phyloP scores from a whole-genome alignment of 1,140 invertebrate genomes.

The Cataglyphis hispanica region DNA sequence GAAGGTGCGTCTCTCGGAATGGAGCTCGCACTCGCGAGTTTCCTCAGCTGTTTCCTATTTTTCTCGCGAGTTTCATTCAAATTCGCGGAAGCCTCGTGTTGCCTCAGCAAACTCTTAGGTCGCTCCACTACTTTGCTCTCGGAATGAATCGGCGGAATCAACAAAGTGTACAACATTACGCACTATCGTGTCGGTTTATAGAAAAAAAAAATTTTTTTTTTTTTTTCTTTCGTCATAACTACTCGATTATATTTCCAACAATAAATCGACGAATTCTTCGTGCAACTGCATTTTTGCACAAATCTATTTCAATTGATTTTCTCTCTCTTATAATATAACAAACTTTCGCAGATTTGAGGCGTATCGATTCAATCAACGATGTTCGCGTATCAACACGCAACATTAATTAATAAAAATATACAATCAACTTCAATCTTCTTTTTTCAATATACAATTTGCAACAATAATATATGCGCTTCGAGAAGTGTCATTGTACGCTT shows the following conservation, averaged over 20 bases:
- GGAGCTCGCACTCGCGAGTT: neutral
- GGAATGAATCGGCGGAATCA: conserved; percentile 21
- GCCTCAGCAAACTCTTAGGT: conserved; percentile 27
- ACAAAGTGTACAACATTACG: conserved; percentile 32
- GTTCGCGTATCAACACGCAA: too few species aligned
- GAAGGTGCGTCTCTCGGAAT: neutral
- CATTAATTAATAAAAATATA: too few species aligned
- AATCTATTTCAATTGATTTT: neutral
- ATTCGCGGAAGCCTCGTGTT: conserved; percentile 14
- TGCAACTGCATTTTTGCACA: neutral
- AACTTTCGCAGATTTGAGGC: neutral
- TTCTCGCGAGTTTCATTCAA: conserved; percentile 21
- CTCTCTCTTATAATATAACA: neutral
- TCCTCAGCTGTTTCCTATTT: neutral
- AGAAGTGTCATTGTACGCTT: neutral
- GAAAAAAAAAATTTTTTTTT: too few species aligned
- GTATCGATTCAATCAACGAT: too few species aligned
- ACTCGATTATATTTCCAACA: neutral
- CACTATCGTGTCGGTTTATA: neutral
- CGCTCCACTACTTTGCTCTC: neutral
- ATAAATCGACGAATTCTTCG: neutral
- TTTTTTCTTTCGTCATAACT: neutral
- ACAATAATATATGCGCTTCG: neutral
- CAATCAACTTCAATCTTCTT: too few species aligned
- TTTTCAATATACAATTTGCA: too few species aligned